Percentiles rank a stretch among this genome's conserved stretches.
Conservation (phyloP, 2,113 vertebrate genomes). For the Protomyctophum bolini region DNA sequence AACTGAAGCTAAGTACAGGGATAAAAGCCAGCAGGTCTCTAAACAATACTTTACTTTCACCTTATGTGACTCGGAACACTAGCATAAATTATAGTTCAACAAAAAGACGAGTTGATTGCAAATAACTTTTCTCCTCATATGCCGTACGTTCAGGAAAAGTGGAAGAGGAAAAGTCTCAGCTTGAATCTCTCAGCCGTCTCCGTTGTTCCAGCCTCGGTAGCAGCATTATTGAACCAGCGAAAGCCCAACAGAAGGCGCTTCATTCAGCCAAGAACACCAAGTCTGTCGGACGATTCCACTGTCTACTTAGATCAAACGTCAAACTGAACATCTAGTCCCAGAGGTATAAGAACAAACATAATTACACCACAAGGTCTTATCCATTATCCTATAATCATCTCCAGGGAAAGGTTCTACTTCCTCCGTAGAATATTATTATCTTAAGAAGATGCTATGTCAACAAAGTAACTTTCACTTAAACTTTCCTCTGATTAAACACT, state of each 20-base stretch:
- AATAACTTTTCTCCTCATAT: background rate
- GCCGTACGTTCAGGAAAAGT: background rate
- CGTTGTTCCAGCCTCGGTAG: background rate
- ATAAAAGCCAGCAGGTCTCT: conserved; percentile 7
- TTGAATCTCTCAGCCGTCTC: conserved; percentile 15
- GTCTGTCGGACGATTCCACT: conserved; percentile 2
- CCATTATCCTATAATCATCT: background rate
- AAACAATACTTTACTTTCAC: background rate
- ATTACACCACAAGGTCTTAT: background rate
- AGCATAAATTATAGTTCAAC: background rate
- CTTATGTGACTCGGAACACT: background rate
- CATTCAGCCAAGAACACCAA: conserved; percentile 32
- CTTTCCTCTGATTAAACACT: background rate
- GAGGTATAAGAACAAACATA: conserved; percentile 19
- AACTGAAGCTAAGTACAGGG: conserved; percentile 18
- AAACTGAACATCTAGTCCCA: conserved; percentile 16
- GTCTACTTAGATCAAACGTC: conserved; percentile 36
- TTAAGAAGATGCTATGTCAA: conserved; percentile 8
- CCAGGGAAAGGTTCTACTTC: background rate
- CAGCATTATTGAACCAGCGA: conserved; percentile 13
- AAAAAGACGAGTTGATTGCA: background rate
- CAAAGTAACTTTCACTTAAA: background rate
- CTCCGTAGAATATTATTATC: conserved; percentile 26
- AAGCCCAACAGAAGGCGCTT: conserved; percentile 17
- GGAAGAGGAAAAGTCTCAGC: background rate